Evolutionary conservation across 2,888 invertebrate species (phyloP).

Genomic region (Allophyes oxyacanthae): DNA sequence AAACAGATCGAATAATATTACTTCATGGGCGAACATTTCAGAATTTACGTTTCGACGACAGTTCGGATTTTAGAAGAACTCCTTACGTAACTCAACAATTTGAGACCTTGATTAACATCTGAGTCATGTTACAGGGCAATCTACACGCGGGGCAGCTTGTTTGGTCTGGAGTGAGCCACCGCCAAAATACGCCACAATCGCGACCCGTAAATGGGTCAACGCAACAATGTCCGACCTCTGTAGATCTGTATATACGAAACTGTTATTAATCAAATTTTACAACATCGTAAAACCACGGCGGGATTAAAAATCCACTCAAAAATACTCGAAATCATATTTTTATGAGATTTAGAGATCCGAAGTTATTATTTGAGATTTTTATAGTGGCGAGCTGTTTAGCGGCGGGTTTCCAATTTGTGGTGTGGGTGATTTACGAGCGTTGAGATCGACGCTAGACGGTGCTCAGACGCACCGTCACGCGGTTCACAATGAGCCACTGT

Average conservation of each 20-base stretch:
- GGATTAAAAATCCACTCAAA: constrained; percentile 83
- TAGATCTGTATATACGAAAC: constrained; percentile 71
- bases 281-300: constrained; percentile 83
- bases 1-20: no score
- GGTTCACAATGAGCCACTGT: constrained; percentile 64
- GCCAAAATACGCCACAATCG: constrained; percentile 79
- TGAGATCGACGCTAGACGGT: constrained; percentile 74
- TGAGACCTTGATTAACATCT: constrained; percentile 67
- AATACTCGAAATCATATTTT: constrained; percentile 86
- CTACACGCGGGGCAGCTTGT: constrained; percentile 67
- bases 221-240: constrained; percentile 83
- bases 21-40: no score
- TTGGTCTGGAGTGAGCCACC: constrained; percentile 76
- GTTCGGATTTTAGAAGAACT: constrained; percentile 13
- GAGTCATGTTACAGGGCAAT: constrained; percentile 63
- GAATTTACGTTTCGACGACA: no score
- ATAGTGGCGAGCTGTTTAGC: constrained; percentile 77
- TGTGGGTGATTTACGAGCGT: constrained; percentile 79
- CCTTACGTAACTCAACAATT: constrained; percentile 34
- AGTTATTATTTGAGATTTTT: constrained; percentile 82
- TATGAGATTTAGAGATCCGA: constrained; percentile 87
- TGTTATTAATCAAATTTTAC: constrained; percentile 87
- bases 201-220: constrained; percentile 79
- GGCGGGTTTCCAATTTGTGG: constrained; percentile 84
- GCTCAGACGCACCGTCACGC: constrained; percentile 71